Evolutionary conservation across 2,113 vertebrate genomes (phyloP).

Genomic region (Capra hircus): DNA sequence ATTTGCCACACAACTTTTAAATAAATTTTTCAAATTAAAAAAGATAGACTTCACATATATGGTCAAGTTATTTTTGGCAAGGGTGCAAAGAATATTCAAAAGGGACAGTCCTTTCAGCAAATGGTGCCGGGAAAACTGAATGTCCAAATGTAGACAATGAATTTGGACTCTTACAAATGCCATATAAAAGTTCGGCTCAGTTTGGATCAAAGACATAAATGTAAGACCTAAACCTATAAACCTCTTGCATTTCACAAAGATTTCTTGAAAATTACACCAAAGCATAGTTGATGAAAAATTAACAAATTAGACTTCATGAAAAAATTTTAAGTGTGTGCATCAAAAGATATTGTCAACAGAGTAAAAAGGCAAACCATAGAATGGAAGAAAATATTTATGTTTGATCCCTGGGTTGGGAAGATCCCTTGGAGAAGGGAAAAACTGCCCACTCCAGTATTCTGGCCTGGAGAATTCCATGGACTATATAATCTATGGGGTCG

Average conservation of each 20-base stretch:
- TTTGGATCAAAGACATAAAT: neutral
- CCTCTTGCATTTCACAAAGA: neutral
- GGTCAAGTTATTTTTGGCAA: neutral
- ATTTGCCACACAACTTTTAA: neutral
- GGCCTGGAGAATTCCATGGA: neutral
- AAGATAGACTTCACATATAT: neutral
- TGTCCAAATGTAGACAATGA: neutral
- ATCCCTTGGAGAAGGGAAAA: neutral
- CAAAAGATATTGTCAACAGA: neutral
- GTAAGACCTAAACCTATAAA: neutral
- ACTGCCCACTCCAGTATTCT: neutral
- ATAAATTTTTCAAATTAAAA: neutral
- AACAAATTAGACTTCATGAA: neutral
- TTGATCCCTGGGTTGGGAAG: neutral
- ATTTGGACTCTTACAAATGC: neutral
- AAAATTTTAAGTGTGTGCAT: neutral
- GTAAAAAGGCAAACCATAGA: neutral
- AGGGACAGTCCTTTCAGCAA: neutral
- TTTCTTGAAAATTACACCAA: neutral
- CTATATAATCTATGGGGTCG: fast-evolving
- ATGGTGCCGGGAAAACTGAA: neutral
- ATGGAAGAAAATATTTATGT: neutral
- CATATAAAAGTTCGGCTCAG: neutral
- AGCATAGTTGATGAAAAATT: neutral
- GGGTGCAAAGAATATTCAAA: neutral